phyloP scores from a whole-genome alignment of 2,797 vertebrate species.

The Pseudomugil gertrudae region DNA sequence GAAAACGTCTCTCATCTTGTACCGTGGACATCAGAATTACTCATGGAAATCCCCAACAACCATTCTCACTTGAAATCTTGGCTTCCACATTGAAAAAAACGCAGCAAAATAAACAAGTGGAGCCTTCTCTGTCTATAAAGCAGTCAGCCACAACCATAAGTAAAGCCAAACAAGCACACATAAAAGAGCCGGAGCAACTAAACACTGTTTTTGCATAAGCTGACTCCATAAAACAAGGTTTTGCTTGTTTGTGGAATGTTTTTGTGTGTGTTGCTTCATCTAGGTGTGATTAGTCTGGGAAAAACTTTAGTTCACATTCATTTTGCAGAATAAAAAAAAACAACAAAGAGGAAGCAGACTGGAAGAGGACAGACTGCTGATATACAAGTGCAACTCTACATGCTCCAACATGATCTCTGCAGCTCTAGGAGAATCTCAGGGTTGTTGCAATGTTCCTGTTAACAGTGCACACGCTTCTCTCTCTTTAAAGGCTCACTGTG shows the following conservation, averaged over 20 bases:
- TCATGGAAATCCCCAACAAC: slow-evolving; percentile 61
- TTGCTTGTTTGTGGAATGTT: slow-evolving; percentile 15
- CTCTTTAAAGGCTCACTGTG: not conserved
- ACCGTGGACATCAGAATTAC: slow-evolving; percentile 20
- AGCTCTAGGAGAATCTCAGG: slow-evolving; percentile 45
- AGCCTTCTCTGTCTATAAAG: slow-evolving; percentile 38
- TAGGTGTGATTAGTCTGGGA: slow-evolving; percentile 33
- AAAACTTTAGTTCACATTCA: slow-evolving; percentile 29
- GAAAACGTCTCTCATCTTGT: slow-evolving; percentile 24
- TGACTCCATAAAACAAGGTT: slow-evolving; percentile 19
- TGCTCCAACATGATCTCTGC: slow-evolving; percentile 65
- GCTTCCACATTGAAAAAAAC: slow-evolving; percentile 36
- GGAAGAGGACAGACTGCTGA: slow-evolving; percentile 30
- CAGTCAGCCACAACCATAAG: slow-evolving; percentile 53
- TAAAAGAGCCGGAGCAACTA: slow-evolving; percentile 33
- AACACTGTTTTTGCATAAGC: slow-evolving; percentile 19
- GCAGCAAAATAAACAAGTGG: slow-evolving; percentile 33
- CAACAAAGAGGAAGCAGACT: slow-evolving; percentile 23
- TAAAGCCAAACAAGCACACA: slow-evolving; percentile 41
- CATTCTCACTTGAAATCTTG: slow-evolving; percentile 18
- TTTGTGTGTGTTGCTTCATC: slow-evolving; percentile 25
- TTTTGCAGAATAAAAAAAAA: not conserved
- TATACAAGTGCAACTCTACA: slow-evolving; percentile 50
- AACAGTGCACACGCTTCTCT: slow-evolving; percentile 29
- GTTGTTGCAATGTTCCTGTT: slow-evolving; percentile 34